Conservation (phyloP, 2,113 vertebrate genomes). For the Baryphthengus martii region DNA sequence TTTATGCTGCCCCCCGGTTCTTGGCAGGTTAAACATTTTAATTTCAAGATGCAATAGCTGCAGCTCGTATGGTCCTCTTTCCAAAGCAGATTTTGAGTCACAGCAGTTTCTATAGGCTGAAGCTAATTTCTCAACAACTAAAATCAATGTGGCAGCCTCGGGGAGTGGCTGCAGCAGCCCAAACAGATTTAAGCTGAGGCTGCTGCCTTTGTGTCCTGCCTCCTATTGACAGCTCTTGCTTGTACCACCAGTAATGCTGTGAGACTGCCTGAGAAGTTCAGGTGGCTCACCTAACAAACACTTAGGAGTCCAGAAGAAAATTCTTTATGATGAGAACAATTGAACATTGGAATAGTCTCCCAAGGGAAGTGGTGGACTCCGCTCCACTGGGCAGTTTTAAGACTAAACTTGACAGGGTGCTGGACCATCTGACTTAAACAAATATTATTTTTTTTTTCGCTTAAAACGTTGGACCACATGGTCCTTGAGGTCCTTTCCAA, state of each 20-base stretch:
- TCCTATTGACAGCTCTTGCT: not conserved
- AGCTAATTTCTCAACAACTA: not conserved
- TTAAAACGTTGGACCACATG: no score
- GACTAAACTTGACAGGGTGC: no score
- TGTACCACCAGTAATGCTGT: not conserved
- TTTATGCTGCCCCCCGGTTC: not conserved
- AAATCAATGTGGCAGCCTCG: not conserved
- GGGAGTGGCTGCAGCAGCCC: not conserved
- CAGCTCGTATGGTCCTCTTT: not conserved
- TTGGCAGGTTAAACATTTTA: not conserved
- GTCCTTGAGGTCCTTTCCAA: no score
- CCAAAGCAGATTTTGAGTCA: not conserved
- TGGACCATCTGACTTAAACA: no score
- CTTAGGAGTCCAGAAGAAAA: no score
- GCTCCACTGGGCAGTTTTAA: no score
- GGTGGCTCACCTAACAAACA: not conserved
- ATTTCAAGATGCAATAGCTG: not conserved
- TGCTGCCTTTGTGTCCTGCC: not conserved
- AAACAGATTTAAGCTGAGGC: not conserved
- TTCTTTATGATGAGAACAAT: no score
- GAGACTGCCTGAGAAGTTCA: not conserved
- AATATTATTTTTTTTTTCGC: no score
- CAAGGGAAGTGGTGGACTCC: no score
- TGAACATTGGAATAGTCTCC: no score
- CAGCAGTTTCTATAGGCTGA: not conserved